Conservation (phyloP, 2,113 vertebrate genomes). For the Oceanites oceanicus region DNA sequence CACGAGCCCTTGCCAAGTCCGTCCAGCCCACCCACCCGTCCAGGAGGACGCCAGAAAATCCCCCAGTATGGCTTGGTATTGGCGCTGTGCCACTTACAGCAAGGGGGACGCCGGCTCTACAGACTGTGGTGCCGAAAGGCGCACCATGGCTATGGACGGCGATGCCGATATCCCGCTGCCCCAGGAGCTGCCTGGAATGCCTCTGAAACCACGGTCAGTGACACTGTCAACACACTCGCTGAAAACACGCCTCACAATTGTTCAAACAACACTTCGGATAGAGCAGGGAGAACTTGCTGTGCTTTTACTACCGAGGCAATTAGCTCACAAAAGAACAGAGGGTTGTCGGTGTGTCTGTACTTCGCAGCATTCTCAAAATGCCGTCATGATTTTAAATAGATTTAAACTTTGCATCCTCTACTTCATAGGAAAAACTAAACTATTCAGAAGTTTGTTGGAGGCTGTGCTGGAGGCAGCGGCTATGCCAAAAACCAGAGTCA, state of each 20-base stretch:
- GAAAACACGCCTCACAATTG: background rate
- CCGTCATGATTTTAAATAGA: background rate
- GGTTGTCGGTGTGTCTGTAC: accelerated
- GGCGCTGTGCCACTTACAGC: background rate
- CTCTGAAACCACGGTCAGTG: background rate
- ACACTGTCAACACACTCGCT: background rate
- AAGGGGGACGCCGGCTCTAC: background rate
- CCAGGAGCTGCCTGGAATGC: background rate
- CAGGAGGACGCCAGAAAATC: background rate
- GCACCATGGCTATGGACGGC: accelerated
- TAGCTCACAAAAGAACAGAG: background rate
- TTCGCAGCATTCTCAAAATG: background rate
- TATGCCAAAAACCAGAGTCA: background rate
- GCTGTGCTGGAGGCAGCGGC: background rate
- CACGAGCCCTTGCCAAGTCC: background rate
- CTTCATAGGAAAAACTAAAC: background rate
- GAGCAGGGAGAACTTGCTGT: background rate
- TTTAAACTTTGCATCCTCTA: background rate
- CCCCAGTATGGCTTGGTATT: background rate
- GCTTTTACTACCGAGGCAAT: accelerated
- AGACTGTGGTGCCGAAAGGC: background rate
- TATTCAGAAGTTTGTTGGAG: background rate
- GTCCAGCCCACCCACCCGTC: background rate
- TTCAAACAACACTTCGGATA: background rate
- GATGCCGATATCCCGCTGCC: background rate